Evolutionary conservation across 2,797 vertebrate species (phyloP).

Genomic region (Sebastes iracundus): DNA sequence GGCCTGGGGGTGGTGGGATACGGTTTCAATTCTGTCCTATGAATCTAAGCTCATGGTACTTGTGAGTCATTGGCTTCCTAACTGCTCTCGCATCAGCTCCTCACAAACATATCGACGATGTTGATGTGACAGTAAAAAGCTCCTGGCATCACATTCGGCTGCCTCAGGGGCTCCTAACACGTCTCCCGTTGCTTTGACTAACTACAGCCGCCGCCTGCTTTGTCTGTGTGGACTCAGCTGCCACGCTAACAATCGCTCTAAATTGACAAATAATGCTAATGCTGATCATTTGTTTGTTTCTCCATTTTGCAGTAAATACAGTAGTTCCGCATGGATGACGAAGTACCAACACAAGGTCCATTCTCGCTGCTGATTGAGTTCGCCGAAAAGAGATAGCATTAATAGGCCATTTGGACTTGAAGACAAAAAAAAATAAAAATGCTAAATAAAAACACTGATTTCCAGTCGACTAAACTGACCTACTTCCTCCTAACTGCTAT

Average conservation of each 20-base stretch:
- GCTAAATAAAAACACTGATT: conserved; percentile 30
- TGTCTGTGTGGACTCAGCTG: conserved; percentile 55
- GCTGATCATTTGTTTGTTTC: conserved; percentile 82
- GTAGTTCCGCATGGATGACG: conserved; percentile 86
- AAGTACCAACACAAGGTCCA: conserved; percentile 77
- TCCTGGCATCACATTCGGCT: conserved; percentile 14
- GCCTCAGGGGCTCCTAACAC: conserved; percentile 76
- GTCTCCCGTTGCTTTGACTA: conserved; percentile 66
- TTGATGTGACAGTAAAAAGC: conserved; percentile 3
- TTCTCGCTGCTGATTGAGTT: conserved; percentile 81
- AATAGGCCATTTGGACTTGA: conserved; percentile 73
- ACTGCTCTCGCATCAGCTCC: conserved; percentile 36
- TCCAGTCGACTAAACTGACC: conserved; percentile 10
- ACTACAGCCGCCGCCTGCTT: conserved; percentile 55
- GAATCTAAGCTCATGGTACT: conserved; percentile 66
- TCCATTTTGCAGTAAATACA: conserved; percentile 89
- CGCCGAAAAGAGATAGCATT: conserved; percentile 61
- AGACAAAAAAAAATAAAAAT: conserved; percentile 28
- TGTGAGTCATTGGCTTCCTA: conserved; percentile 80
- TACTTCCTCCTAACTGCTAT: background rate
- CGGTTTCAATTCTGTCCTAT: conserved; percentile 53
- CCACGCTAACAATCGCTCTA: conserved; percentile 32
- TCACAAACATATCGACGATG: background rate
- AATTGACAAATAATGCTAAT: conserved; percentile 75
- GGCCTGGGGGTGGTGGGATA: conserved; percentile 29